Evolutionary conservation across 2,797 vertebrate genomes (phyloP), one percentile per base, ranked within the genome.

Genomic region (Cheirogaleus major): DNA sequence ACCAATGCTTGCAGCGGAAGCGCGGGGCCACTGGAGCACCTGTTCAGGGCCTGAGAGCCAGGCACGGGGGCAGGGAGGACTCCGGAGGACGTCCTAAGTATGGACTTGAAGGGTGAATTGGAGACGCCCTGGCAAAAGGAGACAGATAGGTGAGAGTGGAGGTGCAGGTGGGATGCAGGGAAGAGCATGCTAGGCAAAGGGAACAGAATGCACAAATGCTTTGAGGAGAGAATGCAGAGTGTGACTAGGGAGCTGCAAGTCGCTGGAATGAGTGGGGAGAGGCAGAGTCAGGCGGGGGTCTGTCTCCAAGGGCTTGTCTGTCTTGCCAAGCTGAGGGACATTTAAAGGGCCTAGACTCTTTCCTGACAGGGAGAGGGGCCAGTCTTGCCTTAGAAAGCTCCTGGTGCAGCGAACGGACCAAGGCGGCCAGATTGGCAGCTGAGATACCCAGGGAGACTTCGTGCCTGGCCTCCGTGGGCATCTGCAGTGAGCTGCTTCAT

Each of bases 251-350:
- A 50, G 75, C 52, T 50, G 12, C 43, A 1, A 4, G 38, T 20
- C 2, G 0, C 81, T 4, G 18, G 59, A 25, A 15, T 0, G 0
- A 1, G 22, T 11, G 3, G 3, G 20, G 23, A 20, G 17, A 9
- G 23, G 32, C 1, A 41, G 82, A 38, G 50, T 20, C 9, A 5
- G 14, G 13, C 0, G 3, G 11, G 27, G 14, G 17, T 43, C 79
- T 69, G 79, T 52, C 63, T 45, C 59, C 35, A 41, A 38, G 18
- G 76, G 13, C 38, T 43, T 22, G 43, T 30, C 73, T 10, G 2
- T 43, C 55, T 61, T n/a, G 35, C 61, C 57, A 52, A 55, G 45
- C 22, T 27, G 63, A 27, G 38, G 35, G 15, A 17, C 50, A 41
- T 38, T 69, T 35, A 41, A 86, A 67, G 57, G 50, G 45, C 70